Conservation (phyloP, 2,888 invertebrate species). For the Laspeyria flexula region DNA sequence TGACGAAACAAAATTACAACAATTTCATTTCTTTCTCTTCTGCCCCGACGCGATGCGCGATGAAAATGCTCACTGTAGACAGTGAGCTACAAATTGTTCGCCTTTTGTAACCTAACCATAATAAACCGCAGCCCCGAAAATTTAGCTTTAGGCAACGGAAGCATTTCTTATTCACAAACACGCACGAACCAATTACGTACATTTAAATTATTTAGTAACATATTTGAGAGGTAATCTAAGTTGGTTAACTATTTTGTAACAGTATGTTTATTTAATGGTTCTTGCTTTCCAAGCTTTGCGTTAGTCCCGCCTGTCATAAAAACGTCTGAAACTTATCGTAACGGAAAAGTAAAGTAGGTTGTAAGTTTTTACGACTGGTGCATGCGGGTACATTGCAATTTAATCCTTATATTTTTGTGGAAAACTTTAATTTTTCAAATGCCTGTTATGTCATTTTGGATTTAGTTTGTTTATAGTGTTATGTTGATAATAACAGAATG, state of each 20-base stretch:
- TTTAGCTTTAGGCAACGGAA: conserved; percentile 47
- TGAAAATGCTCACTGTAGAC: too few species aligned
- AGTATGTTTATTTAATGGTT: conserved; percentile 9
- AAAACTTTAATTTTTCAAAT: not conserved
- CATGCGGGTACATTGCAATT: not conserved
- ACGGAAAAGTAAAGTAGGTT: not conserved
- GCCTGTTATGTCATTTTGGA: not conserved
- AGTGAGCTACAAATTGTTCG: conserved; percentile 1
- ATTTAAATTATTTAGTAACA: conserved; percentile 61
- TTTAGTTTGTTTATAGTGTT: not conserved
- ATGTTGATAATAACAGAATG: too few species aligned
- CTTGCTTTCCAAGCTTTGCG: not conserved
- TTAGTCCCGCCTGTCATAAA: conserved; percentile 1
- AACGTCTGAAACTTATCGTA: not conserved
- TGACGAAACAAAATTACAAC: too few species aligned
- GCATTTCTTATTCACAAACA: conserved; percentile 65
- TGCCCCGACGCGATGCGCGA: too few species aligned
- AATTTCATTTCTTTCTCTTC: too few species aligned
- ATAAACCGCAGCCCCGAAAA: conserved; percentile 49
- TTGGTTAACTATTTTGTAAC: conserved; percentile 37
- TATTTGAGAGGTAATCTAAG: conserved; percentile 43
- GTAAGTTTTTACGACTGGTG: not conserved
- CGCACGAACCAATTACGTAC: conserved; percentile 65
- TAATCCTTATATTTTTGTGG: not conserved
- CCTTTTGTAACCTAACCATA: not conserved